phyloP scores from a whole-genome alignment of 2,888 invertebrate species.

The Synanthedon myopaeformis region DNA sequence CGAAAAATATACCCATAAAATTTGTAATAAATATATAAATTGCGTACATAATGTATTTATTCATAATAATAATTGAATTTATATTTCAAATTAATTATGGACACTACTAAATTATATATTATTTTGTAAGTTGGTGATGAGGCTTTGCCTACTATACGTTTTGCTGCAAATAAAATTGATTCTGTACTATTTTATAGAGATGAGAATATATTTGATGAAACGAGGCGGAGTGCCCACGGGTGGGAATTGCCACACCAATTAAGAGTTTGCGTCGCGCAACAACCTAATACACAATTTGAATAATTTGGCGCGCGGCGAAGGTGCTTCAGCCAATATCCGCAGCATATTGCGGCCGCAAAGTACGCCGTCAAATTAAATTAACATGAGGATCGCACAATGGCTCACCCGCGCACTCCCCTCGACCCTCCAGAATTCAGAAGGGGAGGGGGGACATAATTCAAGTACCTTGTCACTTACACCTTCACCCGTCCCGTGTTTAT shows the following conservation, averaged over 20 bases:
- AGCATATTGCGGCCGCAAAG: slow-evolving; percentile 25
- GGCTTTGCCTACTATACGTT: too few species aligned
- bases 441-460: slow-evolving; percentile 33
- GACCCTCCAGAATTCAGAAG: neutral
- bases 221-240: too few species aligned
- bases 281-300: slow-evolving; percentile 8
- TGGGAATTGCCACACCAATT: slow-evolving; percentile 19
- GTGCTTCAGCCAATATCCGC: slow-evolving; percentile 34
- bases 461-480: slow-evolving; percentile 15
- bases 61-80: too few species aligned
- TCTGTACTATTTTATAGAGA: too few species aligned
- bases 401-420: slow-evolving; percentile 20
- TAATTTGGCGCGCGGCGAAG: slow-evolving; percentile 6
- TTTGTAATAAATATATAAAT: slow-evolving; percentile 5
- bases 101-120: too few species aligned
- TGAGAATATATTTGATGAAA: too few species aligned
- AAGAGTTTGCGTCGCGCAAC: slow-evolving; percentile 18
- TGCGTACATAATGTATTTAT: too few species aligned
- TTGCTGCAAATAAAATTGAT: too few species aligned
- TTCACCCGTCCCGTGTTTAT: slow-evolving; percentile 15
- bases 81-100: too few species aligned
- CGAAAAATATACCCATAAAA: slow-evolving; percentile 13
- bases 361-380: slow-evolving; percentile 49
- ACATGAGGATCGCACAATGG: slow-evolving; percentile 38
- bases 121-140: too few species aligned